Evolutionary conservation across 2,113 vertebrate genomes (phyloP).

Genomic region (Pseudopipra pipra): DNA sequence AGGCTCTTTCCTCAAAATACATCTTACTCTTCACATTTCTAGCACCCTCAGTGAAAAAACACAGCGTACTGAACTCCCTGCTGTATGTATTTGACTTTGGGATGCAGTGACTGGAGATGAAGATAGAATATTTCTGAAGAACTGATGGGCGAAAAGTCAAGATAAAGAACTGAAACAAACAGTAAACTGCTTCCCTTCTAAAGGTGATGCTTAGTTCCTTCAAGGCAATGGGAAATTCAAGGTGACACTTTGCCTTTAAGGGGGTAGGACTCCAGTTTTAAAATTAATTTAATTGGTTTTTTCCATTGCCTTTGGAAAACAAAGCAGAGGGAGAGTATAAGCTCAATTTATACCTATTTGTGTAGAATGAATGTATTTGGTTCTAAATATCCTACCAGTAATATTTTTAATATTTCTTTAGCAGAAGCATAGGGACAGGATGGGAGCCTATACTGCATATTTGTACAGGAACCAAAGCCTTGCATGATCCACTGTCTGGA

Average conservation of each 20-base stretch:
- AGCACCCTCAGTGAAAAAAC: background rate
- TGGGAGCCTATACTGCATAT: background rate
- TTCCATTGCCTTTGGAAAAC: background rate
- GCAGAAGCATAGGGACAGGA: background rate
- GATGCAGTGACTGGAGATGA: background rate
- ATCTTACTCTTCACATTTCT: background rate
- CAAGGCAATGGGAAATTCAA: background rate
- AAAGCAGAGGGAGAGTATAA: background rate
- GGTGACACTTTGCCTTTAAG: background rate
- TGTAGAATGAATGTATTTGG: background rate
- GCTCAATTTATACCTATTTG: background rate
- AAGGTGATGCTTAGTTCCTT: background rate
- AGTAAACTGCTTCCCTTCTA: background rate
- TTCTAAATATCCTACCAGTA: background rate
- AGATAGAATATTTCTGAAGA: background rate
- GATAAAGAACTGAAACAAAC: background rate
- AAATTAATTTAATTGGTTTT: background rate
- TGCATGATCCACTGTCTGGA: background rate
- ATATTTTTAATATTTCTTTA: background rate
- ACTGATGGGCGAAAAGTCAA: background rate
- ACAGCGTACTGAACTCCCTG: background rate
- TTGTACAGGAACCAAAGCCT: background rate
- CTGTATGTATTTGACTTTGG: background rate
- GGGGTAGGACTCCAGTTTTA: background rate
- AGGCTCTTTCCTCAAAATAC: background rate